These are phyloP conservation scores for Stratiolaelaps scimitus DNA, from an alignment of 1,140 invertebrate species.

Conservation along the genomic window DNA sequence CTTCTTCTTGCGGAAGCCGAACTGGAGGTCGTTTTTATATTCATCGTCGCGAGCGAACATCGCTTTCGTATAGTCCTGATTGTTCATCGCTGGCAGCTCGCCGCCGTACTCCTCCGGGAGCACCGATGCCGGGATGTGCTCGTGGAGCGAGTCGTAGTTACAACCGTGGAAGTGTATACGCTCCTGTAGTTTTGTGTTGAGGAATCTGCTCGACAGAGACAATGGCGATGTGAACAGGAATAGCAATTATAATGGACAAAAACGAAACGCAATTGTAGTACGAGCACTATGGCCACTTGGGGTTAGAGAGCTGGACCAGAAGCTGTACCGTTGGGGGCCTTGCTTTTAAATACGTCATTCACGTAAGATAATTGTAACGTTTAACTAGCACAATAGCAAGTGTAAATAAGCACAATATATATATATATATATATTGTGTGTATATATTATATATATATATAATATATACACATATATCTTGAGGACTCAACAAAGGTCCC, in stretches of 20 bases:
- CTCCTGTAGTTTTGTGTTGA: constrained; percentile 16
- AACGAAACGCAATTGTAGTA: neutral
- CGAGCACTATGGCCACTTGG: neutral
- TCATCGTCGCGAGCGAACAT: constrained; percentile 5
- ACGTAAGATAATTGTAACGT: too few species aligned
- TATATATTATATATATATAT: too few species aligned
- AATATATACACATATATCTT: too few species aligned
- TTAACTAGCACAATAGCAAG: too few species aligned
- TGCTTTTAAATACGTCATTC: too few species aligned
- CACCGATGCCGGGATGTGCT: constrained; percentile 33
- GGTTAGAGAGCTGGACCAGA: too few species aligned
- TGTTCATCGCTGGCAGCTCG: constrained; percentile 28
- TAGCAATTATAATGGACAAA: neutral
- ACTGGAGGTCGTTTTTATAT: neutral
- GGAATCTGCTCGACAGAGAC: neutral
- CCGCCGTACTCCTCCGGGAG: constrained; percentile 34
- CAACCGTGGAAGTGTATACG: constrained; percentile 28
- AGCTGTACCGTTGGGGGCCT: too few species aligned
- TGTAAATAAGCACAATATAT: too few species aligned
- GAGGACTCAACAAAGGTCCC: too few species aligned
- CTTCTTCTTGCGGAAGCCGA: constrained; percentile 1
- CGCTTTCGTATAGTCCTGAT: constrained; percentile 24
- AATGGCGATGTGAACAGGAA: neutral
- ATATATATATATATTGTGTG: too few species aligned
- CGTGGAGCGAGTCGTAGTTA: constrained; percentile 31